These are phyloP conservation scores for Perca schrenkii DNA, from an alignment of 2,113 vertebrate species.

Conservation along the genomic window DNA sequence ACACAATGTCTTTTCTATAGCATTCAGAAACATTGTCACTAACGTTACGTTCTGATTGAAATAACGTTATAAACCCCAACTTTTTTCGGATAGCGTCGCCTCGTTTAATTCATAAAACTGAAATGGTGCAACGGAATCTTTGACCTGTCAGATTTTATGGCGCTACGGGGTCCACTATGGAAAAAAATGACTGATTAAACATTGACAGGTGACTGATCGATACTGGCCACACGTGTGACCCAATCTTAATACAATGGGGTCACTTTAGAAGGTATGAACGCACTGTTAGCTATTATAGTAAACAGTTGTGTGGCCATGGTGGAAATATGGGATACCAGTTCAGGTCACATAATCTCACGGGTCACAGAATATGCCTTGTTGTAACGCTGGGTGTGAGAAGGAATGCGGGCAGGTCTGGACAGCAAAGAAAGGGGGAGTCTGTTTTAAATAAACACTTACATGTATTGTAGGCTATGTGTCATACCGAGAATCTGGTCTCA, in stretches of 20 bases:
- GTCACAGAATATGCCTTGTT: neutral
- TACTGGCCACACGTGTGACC: neutral
- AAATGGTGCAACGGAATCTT: constrained; percentile 11
- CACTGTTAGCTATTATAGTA: too few species aligned
- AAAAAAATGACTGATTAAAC: neutral
- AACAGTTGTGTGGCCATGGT: neutral
- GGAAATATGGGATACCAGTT: neutral
- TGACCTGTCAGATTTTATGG: constrained; percentile 4
- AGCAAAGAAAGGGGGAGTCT: neutral
- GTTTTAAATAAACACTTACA: neutral
- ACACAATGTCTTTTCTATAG: neutral
- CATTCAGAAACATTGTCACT: neutral
- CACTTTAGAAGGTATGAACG: neutral
- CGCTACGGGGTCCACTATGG: neutral
- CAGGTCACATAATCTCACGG: constrained; percentile 11
- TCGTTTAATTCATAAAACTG: neutral
- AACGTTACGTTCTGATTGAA: neutral
- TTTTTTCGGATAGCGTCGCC: neutral
- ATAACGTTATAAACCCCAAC: neutral
- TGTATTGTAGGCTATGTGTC: neutral
- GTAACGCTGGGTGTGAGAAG: constrained; percentile 4
- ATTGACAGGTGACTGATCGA: neutral
- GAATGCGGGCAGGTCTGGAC: constrained; percentile 46
- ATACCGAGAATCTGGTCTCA: neutral
- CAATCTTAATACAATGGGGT: neutral